Base-by-base conservation (phyloP, 2,797 vertebrate species). In the Crocidura indochinensis region DNA sequence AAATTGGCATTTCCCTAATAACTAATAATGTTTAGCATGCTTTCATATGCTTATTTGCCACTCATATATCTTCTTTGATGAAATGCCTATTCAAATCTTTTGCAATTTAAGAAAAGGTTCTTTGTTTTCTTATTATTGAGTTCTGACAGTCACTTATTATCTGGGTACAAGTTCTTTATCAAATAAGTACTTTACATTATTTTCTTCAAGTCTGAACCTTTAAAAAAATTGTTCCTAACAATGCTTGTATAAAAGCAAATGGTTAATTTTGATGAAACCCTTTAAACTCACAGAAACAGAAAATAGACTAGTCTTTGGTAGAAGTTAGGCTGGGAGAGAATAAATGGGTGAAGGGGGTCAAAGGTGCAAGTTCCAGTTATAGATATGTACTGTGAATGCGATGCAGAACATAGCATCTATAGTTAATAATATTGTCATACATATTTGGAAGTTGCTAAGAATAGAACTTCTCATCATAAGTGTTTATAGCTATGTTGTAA, bases 161-260 rank as follows among this genome's bases (percentile, higher is more conserved):
- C 17, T 75, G 49, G 49, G 72, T 84, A 91, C 5, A 93, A 93
- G 31, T 38, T 38, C 73, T 92, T 84, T 56, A 88, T 73, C 64
- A 49, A n/a, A n/a, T 80, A 86, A 19, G 12, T 8, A 22, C 56
- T 83, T 71, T 88, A 2, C 31, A 76, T 62, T 84, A 91, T 62
- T 72, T 77, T 72, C 64, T 87, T 12, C 51, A 11, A 75, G n/a
- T 76, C 24, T 72, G 49, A 79, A 17, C 38, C 14, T 76, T 60
- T 60, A 60, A 19, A 60, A 60, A 38, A 38, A 38, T 5, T 72
- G 62, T 67, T 83, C 67, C 77, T 47, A 80, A 47, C 3, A 79
- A 76, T 78, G 44, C 10, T 46, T 69, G 84, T 77, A 49, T 53
- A 88, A 78, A 71, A 92, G 2, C 9, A 19, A 69, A 79, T 44